Percentiles rank a stretch among this genome's conserved stretches.
Conservation (phyloP, 2,797 vertebrate genomes). For the Fundulus diaphanus region DNA sequence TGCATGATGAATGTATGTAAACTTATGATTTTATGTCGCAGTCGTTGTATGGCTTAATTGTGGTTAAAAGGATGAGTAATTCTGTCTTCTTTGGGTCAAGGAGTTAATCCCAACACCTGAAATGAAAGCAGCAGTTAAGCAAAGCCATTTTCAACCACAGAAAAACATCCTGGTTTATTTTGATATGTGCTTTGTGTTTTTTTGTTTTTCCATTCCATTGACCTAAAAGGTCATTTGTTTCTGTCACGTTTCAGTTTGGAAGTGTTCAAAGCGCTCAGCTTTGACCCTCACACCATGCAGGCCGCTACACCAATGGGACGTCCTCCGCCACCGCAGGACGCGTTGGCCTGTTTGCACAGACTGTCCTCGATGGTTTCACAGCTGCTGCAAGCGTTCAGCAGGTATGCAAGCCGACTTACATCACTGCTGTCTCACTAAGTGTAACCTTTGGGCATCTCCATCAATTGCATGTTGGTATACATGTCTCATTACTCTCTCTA, state of each 20-base stretch:
- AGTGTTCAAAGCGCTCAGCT: slow-evolving; percentile 79
- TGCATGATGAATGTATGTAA: background rate
- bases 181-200: slow-evolving; percentile 12
- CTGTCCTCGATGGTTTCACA: slow-evolving; percentile 84
- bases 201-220: slow-evolving; percentile 34
- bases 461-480: background rate
- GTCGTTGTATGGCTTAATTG: background rate
- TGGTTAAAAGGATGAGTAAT: background rate
- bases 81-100: background rate
- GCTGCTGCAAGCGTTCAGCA: slow-evolving; percentile 86
- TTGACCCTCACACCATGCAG: slow-evolving; percentile 69
- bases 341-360: slow-evolving; percentile 84
- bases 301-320: slow-evolving; percentile 56
- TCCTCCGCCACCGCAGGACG: slow-evolving; percentile 69
- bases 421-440: slow-evolving; percentile 1
- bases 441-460: background rate
- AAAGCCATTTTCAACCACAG: background rate
- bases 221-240: slow-evolving; percentile 49
- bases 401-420: slow-evolving; percentile 73
- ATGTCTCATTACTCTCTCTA: background rate
- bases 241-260: slow-evolving; percentile 69
- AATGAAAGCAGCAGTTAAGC: background rate
- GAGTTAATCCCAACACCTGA: background rate
- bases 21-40: background rate
- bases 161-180: slow-evolving; percentile 28